Base-by-base conservation (phyloP, 2,797 vertebrate species). In the Sebastes steindachneri region DNA sequence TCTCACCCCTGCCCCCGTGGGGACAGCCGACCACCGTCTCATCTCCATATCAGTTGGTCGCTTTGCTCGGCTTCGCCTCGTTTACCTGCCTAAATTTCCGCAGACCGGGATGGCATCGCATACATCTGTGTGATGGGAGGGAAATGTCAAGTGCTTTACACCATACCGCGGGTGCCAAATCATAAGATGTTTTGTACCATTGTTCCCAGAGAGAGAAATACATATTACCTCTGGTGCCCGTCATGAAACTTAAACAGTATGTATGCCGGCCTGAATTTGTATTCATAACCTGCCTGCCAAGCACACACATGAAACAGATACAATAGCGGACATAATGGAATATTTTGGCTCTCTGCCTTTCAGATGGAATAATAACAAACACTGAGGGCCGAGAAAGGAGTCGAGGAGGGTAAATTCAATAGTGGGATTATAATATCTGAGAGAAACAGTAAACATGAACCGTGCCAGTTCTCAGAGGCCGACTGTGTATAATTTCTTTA, bases 381-480 rank as follows among this genome's bases (percentile, higher is more conserved):
- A 67, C 12, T 21, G 45, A 74, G 57, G 65, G 59, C 69, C 3
- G 35, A 78, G 82, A 45, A 79, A 66, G 29, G 25, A 82, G 68
- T 45, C 26, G 55, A 66, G 53, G 70, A 78, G 66, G 68, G 28
- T 66, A 75, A 83, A 83, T 86, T 88, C 79, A 88, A 85, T 75
- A 58, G 68, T 12, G n/a, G 75, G 79, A 82, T 87, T 92, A 79
- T 88, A 88, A 90, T 88, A 89, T 90, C 81, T 76, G 70, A 90
- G 62, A 79, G 82, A 88, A 84, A 80, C 54, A 79, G 78, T 54
- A 86, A 88, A 86, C 57, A 75, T 66, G 79, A 66, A 66, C 57
- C 0, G 8, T 29, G 68, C 68, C 85, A 84, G 82, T 80, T 84
- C 83, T 89, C 70, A 69, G 60, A 82, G 59, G 53, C 68, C 2